These are phyloP conservation scores for Harpalus rufipes DNA, from an alignment of 2,888 invertebrate species.

Conservation along the genomic window DNA sequence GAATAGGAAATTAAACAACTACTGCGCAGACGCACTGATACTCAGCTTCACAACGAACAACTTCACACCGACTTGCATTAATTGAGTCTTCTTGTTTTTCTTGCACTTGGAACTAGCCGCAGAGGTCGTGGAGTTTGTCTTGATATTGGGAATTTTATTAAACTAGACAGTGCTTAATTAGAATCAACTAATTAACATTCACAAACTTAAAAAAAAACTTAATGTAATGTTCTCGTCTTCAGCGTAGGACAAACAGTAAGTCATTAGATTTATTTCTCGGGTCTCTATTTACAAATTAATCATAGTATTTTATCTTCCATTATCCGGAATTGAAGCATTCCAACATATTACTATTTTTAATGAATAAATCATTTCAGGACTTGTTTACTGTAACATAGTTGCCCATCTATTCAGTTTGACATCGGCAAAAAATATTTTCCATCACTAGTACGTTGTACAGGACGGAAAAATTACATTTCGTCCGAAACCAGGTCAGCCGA, in stretches of 20 bases:
- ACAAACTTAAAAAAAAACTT: not conserved
- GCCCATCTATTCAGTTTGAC: slow-evolving; percentile 25
- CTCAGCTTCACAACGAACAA: not conserved
- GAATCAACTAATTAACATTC: not conserved
- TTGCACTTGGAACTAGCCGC: not conserved
- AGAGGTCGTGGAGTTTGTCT: slow-evolving; percentile 7
- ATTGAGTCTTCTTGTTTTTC: slow-evolving; percentile 47
- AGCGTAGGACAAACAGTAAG: not conserved
- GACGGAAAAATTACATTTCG: slow-evolving; percentile 55
- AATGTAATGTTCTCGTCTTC: not conserved
- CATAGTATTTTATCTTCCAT: not conserved
- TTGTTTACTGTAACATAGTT: slow-evolving; percentile 16
- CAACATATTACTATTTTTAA: slow-evolving; percentile 22
- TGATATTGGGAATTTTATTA: slow-evolving; percentile 10
- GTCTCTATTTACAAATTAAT: not conserved
- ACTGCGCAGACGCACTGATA: not conserved
- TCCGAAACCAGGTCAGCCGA: slow-evolving; percentile 60
- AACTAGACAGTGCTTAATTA: not conserved
- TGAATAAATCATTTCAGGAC: slow-evolving; percentile 27
- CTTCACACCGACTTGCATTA: slow-evolving; percentile 27
- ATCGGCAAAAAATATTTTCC: slow-evolving; percentile 44
- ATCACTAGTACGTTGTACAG: slow-evolving; percentile 38
- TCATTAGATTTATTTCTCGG: not conserved
- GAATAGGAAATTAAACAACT: slow-evolving; percentile 71
- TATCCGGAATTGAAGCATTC: not conserved